Evolutionary conservation across 35 echinoderm and acorn worm genomes (phyloP), one percentile per base, ranked within the genome.

Genomic region (Holothuria glaberrima): DNA sequence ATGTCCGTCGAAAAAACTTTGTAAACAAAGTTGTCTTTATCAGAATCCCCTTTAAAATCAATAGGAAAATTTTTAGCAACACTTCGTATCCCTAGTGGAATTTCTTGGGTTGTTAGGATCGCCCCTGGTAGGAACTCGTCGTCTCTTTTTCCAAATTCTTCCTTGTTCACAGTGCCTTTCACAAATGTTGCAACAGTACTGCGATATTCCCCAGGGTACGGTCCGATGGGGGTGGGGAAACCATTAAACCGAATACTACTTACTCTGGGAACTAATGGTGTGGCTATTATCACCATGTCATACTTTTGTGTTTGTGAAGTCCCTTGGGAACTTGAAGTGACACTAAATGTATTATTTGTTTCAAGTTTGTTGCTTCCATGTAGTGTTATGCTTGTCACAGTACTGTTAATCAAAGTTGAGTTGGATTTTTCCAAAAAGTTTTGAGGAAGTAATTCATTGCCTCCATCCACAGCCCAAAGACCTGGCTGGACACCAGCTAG

Each of bases 241-340:
- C 86, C 91, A 10, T 38, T 48, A 61, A 98, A 98, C 10, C 85
- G 29, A 75, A 99, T 93, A 12, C 46, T 75, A 58, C 88, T 90
- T 31, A 89, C n/a, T 12, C 68, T 54, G 17, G 75, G 67, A 72
- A 92, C 75, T 2, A 94, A 59, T 6, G 97, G 97, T 68, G 88
- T 91, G 24, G 93, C 97, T 25, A 95, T 68, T 32, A 95, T 75
- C 4, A 99, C 93, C 13, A 99, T 95, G 56, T 99, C 97, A 90
- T 91, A 95, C 30, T 56, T 46, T 48, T 78, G 30, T 19, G 58
- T 61, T 65, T 65, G 6, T 6, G 58, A 30, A 32, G 63, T 25
- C 29, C 32, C 54, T 27, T 35, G 33, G 30, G 57, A 22, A 30
- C 0, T 64, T 54, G 56, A 18, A 63, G 52, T 60, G 14, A 77